phyloP scores from a whole-genome alignment of 2,113 vertebrate genomes.

The Takifugu bimaculatus region DNA sequence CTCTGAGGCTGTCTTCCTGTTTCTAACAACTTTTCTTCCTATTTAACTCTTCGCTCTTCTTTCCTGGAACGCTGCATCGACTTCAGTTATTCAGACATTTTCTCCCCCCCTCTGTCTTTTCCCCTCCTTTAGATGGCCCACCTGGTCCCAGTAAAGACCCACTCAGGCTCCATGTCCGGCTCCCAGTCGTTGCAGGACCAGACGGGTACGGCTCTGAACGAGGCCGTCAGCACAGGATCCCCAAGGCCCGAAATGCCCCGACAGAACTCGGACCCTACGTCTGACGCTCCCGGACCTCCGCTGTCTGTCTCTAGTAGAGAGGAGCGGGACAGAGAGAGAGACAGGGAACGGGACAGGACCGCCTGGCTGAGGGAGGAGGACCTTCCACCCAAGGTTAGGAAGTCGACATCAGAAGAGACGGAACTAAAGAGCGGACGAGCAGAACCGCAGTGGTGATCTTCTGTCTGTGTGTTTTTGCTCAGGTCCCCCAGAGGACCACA shows the following conservation, averaged over 20 bases:
- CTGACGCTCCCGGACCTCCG: slow-evolving; percentile 86
- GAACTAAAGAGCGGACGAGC: no score
- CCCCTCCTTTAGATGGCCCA: slow-evolving; percentile 80
- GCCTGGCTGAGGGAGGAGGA: slow-evolving; percentile 68
- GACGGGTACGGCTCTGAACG: slow-evolving; percentile 84
- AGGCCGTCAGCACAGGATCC: slow-evolving; percentile 74
- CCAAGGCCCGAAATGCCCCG: slow-evolving; percentile 90
- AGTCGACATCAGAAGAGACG: no score
- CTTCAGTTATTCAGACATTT: not conserved
- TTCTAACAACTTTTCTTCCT: not conserved
- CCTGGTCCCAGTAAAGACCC: slow-evolving; percentile 91
- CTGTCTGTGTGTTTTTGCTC: slow-evolving; percentile 11
- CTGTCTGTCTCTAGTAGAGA: slow-evolving; percentile 71
- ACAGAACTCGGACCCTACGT: slow-evolving; percentile 95
- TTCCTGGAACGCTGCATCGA: not conserved
- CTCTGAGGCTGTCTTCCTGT: not conserved
- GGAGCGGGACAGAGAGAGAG: slow-evolving; percentile 83
- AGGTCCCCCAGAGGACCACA: slow-evolving; percentile 93
- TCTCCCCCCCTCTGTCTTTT: not conserved
- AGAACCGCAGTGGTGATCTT: no score
- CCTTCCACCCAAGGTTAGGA: slow-evolving; percentile 58
- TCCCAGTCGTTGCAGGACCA: slow-evolving; percentile 95
- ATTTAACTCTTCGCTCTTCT: not conserved
- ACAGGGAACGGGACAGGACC: slow-evolving; percentile 69
- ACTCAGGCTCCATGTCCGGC: slow-evolving; percentile 84